phyloP scores from a whole-genome alignment of 2,113 vertebrate species.

The Microtus richardsoni region DNA sequence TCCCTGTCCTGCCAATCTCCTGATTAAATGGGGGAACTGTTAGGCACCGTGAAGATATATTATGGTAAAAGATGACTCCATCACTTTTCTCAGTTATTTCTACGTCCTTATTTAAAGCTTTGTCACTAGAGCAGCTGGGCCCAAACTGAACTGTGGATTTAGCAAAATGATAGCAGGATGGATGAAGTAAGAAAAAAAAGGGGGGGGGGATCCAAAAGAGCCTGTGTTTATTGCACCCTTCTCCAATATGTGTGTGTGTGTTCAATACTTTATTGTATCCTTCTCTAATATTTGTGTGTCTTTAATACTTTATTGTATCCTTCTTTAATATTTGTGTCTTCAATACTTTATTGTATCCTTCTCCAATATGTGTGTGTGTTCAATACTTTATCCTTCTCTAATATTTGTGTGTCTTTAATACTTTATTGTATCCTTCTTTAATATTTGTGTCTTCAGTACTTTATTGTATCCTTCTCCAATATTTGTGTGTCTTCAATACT shows the following conservation, averaged over 20 bases:
- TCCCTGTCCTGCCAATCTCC: constrained; percentile 75
- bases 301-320: no score
- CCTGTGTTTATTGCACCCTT: not conserved
- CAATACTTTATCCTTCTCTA: not conserved
- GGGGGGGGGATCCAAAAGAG: not conserved
- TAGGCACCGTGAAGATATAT: constrained; percentile 75
- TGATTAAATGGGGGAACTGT: constrained; percentile 78
- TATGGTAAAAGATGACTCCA: constrained; percentile 71
- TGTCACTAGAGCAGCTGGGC: constrained; percentile 80
- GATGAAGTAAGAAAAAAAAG: constrained; percentile 39
- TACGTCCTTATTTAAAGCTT: constrained; percentile 82
- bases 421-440: not conserved
- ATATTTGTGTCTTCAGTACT: constrained; percentile 23
- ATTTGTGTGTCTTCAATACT: no score
- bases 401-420: not conserved
- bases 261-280: no score
- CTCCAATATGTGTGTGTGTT: no score
- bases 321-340: not conserved
- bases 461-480: not conserved
- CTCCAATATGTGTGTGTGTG: no score
- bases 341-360: no score
- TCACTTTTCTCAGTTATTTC: constrained; percentile 81
- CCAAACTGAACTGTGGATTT: constrained; percentile 79
- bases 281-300: no score
- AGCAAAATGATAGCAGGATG: constrained; percentile 72